phyloP scores from a whole-genome alignment of 2,113 vertebrate genomes.

The Cervus canadensis region DNA sequence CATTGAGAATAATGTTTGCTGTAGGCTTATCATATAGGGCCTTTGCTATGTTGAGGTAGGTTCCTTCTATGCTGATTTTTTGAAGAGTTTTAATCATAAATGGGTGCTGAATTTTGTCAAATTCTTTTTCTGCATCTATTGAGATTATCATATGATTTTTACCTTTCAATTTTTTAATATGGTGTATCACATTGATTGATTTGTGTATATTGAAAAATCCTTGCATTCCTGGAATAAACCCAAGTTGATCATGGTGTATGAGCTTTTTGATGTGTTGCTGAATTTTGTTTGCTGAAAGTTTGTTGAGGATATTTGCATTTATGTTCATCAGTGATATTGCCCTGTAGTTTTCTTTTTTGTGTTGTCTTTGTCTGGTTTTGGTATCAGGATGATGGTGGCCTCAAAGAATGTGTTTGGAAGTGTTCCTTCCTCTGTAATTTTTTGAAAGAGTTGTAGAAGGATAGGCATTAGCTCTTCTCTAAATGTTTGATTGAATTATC shows the following conservation, averaged over 20 bases:
- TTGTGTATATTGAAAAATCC: background rate
- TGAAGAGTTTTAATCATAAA: background rate
- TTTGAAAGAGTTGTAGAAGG: background rate
- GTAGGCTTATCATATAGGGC: background rate
- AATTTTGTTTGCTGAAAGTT: background rate
- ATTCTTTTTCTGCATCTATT: background rate
- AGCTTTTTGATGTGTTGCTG: background rate
- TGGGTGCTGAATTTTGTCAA: background rate
- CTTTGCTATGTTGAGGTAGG: background rate
- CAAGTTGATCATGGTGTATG: background rate
- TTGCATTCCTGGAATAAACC: background rate
- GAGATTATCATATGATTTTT: background rate
- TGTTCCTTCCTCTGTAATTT: background rate
- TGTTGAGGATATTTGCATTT: background rate
- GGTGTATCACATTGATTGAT: background rate
- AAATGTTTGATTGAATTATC: background rate
- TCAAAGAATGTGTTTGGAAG: background rate
- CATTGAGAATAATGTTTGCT: background rate
- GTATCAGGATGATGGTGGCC: background rate
- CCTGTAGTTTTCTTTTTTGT: background rate
- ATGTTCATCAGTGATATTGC: background rate
- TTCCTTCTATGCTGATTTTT: background rate
- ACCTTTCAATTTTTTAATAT: background rate
- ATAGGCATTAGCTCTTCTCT: background rate
- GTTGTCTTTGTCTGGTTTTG: background rate